Conservation (phyloP, 1,140 invertebrate species). For the Ganaspis sp. region DNA sequence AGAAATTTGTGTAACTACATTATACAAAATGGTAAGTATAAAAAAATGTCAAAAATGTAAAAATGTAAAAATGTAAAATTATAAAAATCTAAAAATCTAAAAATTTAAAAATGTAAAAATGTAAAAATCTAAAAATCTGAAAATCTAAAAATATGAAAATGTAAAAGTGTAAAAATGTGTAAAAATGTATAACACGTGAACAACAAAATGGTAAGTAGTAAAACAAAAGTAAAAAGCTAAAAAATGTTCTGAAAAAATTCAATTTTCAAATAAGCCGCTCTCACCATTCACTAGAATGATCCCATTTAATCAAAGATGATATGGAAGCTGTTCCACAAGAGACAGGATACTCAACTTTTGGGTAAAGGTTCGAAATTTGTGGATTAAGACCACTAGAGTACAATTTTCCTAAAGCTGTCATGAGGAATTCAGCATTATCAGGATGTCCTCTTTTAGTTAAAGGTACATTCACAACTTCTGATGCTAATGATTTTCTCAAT, state of each 20-base stretch:
- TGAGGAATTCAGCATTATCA: constrained; percentile 82
- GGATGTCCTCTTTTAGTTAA: constrained; percentile 84
- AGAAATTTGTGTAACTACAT: constrained; percentile 79
- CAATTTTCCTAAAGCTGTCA: constrained; percentile 82
- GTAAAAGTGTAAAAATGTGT: no score
- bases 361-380: constrained; percentile 78
- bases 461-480: constrained; percentile 79
- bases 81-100: no score
- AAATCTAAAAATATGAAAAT: no score
- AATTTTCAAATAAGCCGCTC: neutral
- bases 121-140: no score
- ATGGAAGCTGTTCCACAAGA: constrained; percentile 81
- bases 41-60: neutral
- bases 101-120: no score
- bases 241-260: no score
- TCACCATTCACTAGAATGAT: constrained; percentile 85
- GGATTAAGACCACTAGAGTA: constrained; percentile 80
- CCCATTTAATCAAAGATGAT: constrained; percentile 82
- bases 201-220: no score
- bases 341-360: constrained; percentile 81
- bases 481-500: constrained; percentile 72
- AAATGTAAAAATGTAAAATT: no score
- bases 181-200: no score
- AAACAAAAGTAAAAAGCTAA: no score
- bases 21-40: neutral